A percentile compares a stretch with the other conserved stretches of the same genome.
These are phyloP conservation scores for Pachymerium ferrugineum DNA, from an alignment of 2,888 invertebrate species.

Conservation along the genomic window DNA sequence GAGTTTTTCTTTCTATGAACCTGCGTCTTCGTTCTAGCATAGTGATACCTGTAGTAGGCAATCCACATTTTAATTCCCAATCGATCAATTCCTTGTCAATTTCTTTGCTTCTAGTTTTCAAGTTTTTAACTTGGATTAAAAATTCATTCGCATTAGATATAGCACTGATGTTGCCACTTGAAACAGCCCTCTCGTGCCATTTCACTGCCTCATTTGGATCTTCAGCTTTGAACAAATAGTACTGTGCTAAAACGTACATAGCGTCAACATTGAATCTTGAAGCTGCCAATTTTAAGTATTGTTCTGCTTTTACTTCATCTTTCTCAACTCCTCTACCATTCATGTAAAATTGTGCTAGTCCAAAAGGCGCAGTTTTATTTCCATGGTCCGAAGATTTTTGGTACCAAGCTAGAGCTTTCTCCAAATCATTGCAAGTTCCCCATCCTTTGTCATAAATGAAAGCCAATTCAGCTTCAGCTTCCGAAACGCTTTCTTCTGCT, in stretches of 20 bases:
- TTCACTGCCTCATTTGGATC: background rate
- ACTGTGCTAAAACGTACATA: background rate
- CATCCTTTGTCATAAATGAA: background rate
- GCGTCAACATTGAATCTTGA: background rate
- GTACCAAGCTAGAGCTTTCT: background rate
- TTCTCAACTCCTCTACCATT: background rate
- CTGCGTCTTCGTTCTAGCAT: no score
- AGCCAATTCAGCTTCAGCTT: background rate
- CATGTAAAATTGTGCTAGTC: background rate
- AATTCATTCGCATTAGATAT: no score
- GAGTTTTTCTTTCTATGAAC: no score
- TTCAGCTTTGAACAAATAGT: background rate
- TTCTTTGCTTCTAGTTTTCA: no score
- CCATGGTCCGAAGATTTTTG: background rate
- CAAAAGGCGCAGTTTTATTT: background rate
- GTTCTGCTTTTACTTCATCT: background rate
- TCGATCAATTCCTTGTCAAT: no score
- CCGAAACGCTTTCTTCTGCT: background rate
- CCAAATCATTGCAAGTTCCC: background rate
- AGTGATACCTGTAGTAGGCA: no score
- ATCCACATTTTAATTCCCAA: no score
- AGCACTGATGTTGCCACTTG: background rate
- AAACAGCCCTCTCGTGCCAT: background rate
- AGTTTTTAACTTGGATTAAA: no score
- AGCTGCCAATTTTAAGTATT: background rate